Conservation (phyloP, 2,797 vertebrate genomes). For the Tarsius wallacei region DNA sequence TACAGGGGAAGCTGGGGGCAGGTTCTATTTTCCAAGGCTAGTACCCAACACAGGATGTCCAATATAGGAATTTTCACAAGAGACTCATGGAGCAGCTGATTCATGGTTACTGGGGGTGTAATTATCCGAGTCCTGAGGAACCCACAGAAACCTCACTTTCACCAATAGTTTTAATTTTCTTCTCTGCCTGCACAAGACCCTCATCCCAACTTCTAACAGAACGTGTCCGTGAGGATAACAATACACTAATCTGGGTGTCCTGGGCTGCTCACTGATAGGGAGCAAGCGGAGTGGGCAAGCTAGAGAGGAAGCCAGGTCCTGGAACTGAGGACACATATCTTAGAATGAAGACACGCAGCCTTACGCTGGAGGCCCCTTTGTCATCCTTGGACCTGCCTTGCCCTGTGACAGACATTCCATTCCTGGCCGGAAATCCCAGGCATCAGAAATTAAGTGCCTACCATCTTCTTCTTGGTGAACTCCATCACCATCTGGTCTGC, state of each 20-base stretch:
- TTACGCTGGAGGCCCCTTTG: not conserved
- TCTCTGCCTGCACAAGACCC: not conserved
- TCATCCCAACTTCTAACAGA: slow-evolving; percentile 14
- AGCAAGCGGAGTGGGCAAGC: not conserved
- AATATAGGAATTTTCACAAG: not conserved
- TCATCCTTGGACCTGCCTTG: not conserved
- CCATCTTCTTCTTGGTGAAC: slow-evolving; percentile 94
- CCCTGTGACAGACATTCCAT: not conserved
- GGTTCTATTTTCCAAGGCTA: not conserved
- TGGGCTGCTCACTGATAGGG: not conserved
- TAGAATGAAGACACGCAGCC: not conserved
- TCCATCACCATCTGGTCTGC: slow-evolving; percentile 92
- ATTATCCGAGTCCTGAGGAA: not conserved
- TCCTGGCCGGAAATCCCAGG: not conserved
- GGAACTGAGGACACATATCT: not conserved
- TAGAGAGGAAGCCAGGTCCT: not conserved
- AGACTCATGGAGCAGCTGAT: not conserved
- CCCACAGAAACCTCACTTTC: slow-evolving; percentile 41
- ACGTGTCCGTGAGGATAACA: slow-evolving; percentile 45
- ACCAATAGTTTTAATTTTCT: not conserved
- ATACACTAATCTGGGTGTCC: not conserved
- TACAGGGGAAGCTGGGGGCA: accelerated
- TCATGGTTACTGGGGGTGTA: not conserved
- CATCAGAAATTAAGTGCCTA: slow-evolving; percentile 79
- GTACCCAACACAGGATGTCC: not conserved